These are phyloP conservation scores for Drosophila kanapiae DNA, from an alignment of 1,140 invertebrate species.

Conservation along the genomic window DNA sequence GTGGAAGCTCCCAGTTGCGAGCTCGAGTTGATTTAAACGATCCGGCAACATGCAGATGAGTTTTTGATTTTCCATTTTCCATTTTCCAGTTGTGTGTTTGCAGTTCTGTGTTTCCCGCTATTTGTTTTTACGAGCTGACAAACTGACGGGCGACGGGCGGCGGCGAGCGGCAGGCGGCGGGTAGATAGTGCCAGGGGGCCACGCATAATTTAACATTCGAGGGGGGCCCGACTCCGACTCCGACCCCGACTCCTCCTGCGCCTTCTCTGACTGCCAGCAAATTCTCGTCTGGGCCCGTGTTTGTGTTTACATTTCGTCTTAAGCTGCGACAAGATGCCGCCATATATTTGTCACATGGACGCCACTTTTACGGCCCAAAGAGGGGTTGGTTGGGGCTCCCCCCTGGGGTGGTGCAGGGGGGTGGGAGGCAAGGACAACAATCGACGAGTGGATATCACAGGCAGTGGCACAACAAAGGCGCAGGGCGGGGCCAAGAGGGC, in stretches of 20 bases:
- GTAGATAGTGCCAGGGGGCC: slow-evolving; percentile 40
- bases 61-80: slow-evolving; percentile 58
- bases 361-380: slow-evolving; percentile 61
- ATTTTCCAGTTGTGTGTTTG: slow-evolving; percentile 33
- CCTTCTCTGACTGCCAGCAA: not conserved
- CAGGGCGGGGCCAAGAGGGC: slow-evolving; percentile 8
- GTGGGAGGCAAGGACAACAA: slow-evolving; percentile 60
- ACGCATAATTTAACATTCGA: slow-evolving; percentile 74
- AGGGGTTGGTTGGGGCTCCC: not conserved
- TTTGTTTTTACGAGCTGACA: slow-evolving; percentile 71
- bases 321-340: slow-evolving; percentile 68
- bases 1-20: not conserved
- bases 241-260: not conserved
- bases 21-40: slow-evolving; percentile 58
- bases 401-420: not conserved
- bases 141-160: slow-evolving; percentile 41
- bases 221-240: not conserved
- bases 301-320: slow-evolving; percentile 81
- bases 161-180: slow-evolving; percentile 4
- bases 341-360: slow-evolving; percentile 79
- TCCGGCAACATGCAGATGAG: slow-evolving; percentile 56
- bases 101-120: slow-evolving; percentile 19
- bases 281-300: slow-evolving; percentile 40
- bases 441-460: slow-evolving; percentile 72
- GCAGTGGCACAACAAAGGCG: slow-evolving; percentile 36